Base-by-base conservation (phyloP, 2,888 invertebrate genomes). In the Magallana nippona region DNA sequence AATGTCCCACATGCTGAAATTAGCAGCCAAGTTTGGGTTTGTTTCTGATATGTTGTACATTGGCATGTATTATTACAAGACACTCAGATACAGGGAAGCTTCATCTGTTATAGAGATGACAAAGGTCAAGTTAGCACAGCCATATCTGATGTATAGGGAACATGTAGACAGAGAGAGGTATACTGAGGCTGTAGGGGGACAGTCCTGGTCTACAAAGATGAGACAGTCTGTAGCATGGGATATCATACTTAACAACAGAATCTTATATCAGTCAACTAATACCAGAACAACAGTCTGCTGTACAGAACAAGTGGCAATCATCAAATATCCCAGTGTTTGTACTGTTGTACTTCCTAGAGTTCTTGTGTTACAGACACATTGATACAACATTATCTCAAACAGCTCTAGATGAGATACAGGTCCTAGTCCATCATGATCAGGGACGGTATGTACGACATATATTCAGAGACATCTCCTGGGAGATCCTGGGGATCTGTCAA, bases 131-230 rank as follows among this genome's bases (percentile, higher is more conserved):
- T 56, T 60, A 60, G n/a, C 60, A 60, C n/a, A 60, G 60, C 60
- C n/a, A 60, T 44, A 44, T 44, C 44, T 44, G 44, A 44, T 44
- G 44, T 44, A 44, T 44, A 44, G 8, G 0, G 10, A 8, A 10
- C 8, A 1, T n/a, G n/a, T 19, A 60, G 60, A 60, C 1, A 60
- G 60, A 10, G n/a, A n/a, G n/a, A 60, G n/a, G 10, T 60, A 19
- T n/a, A 60, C 1, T 60, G 60, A 60, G 19, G n/a, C 60, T 10
- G 19, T 60, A 60, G n/a, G n/a, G 15, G 60, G 19, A 60, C n/a
- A 60, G 17, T 60, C 60, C 60, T n/a, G 60, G 60, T n/a, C 60
- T 60, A 60, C 60, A 60, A 60, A 60, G 60, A 60, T 60, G 19
- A 60, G 60, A 60, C 60, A 17, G n/a, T 19, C 60, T n/a, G 60